Percentiles rank a stretch among this genome's conserved stretches.
Evolutionary conservation across 2,113 vertebrate genomes (phyloP).

Genomic region (Cephalopterus ornatus): DNA sequence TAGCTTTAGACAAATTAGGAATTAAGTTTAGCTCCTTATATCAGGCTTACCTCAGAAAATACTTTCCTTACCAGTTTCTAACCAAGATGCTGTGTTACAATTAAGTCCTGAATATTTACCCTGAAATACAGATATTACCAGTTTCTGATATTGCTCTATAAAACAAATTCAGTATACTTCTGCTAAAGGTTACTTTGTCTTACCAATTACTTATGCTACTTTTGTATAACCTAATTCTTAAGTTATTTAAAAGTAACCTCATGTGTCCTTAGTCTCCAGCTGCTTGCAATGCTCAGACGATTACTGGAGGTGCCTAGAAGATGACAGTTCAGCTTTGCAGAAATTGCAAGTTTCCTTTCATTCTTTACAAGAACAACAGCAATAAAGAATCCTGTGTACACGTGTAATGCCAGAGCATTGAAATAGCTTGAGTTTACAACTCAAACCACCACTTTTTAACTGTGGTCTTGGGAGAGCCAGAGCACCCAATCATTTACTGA

Average conservation of each 20-base stretch:
- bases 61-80: background rate
- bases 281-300: background rate
- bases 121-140: background rate
- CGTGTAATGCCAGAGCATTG: background rate
- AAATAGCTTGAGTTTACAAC: background rate
- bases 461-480: background rate
- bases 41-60: background rate
- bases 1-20: background rate
- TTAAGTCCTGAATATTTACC: background rate
- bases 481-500: background rate
- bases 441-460: background rate
- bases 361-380: background rate
- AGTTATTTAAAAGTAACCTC: background rate
- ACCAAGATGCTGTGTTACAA: background rate
- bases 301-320: background rate
- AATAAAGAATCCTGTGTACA: background rate
- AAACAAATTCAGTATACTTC: background rate
- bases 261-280: background rate
- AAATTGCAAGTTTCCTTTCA: background rate
- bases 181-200: background rate
- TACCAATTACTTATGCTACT: background rate
- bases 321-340: background rate
- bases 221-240: background rate
- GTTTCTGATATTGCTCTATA: background rate
- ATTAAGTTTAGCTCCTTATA: background rate